Percentiles rank a stretch among this genome's conserved stretches.
These are phyloP conservation scores for Aplocera efformata DNA, from an alignment of 2,888 invertebrate genomes.

Conservation along the genomic window DNA sequence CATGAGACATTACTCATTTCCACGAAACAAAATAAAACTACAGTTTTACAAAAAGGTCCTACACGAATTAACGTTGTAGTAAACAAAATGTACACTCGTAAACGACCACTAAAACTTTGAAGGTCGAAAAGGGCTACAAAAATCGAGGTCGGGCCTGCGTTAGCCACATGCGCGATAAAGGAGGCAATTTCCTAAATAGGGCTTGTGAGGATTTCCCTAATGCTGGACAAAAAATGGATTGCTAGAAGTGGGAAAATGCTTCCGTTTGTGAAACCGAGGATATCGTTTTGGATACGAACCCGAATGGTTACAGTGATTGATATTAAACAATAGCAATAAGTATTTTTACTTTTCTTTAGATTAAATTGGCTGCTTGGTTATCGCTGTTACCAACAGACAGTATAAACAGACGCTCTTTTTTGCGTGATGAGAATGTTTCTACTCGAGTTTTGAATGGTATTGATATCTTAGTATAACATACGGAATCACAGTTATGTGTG, in stretches of 20 bases:
- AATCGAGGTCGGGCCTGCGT: constrained; percentile 44
- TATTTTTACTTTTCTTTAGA: too few relatives aligned
- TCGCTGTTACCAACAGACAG: too few relatives aligned
- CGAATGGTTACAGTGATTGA: neutral
- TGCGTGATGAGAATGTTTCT: too few relatives aligned
- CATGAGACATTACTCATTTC: too few relatives aligned
- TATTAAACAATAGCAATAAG: too few relatives aligned
- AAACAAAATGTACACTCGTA: constrained; percentile 26
- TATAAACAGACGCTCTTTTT: too few relatives aligned
- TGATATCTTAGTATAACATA: too few relatives aligned
- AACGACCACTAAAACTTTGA: constrained; percentile 42
- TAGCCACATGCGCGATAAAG: constrained; percentile 66
- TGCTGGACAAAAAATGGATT: constrained; percentile 69
- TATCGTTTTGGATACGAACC: neutral
- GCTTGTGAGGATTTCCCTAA: constrained; percentile 70
- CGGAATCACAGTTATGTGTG: too few relatives aligned
- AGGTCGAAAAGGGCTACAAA: constrained; percentile 41
- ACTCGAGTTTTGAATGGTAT: too few relatives aligned
- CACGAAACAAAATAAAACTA: too few relatives aligned
- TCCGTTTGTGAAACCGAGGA: neutral
- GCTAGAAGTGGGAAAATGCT: constrained; percentile 38
- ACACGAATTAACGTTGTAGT: constrained; percentile 6
- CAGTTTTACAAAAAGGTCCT: too few relatives aligned
- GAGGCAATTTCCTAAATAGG: constrained; percentile 73
- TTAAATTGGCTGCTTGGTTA: too few relatives aligned